Evolutionary conservation across 2,113 vertebrate genomes (phyloP).

Genomic region (Planiliza haematocheilus): DNA sequence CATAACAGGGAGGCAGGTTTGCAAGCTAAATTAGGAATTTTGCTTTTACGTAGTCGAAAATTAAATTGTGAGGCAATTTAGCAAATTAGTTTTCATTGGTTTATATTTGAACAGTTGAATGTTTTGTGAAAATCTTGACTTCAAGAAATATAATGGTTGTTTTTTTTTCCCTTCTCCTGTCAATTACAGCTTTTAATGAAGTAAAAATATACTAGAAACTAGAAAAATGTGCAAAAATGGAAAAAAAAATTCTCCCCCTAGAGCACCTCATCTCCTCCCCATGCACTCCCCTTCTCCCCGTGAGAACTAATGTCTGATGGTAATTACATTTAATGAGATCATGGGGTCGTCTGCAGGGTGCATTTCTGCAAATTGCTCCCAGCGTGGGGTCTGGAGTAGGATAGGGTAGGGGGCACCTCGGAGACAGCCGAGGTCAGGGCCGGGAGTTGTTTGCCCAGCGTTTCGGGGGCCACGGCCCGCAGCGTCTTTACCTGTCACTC

Average conservation of each 20-base stretch:
- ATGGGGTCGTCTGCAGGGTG: conserved; percentile 74
- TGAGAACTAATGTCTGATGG: conserved; percentile 74
- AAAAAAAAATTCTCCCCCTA: conserved; percentile 7
- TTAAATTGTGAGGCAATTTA: too few species aligned
- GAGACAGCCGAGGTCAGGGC: conserved; percentile 36
- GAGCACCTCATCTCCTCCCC: conserved; percentile 21
- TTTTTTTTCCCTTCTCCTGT: too few species aligned
- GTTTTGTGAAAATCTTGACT: too few species aligned
- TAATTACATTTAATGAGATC: conserved; percentile 84
- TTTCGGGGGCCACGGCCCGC: conserved; percentile 45
- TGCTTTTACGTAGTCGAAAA: too few species aligned
- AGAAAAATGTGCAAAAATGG: too few species aligned
- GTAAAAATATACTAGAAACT: too few species aligned
- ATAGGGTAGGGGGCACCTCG: conserved; percentile 37
- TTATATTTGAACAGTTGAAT: too few species aligned
- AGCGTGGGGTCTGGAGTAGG: conserved; percentile 73
- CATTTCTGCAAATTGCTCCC: conserved; percentile 80
- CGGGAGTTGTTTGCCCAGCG: conserved; percentile 59
- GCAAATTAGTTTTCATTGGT: too few species aligned
- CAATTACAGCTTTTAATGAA: too few species aligned
- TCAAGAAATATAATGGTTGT: too few species aligned
- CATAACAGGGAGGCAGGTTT: too few species aligned
- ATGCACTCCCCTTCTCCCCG: background rate
- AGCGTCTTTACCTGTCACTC: conserved; percentile 61
- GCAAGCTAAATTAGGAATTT: too few species aligned